A percentile compares a stretch with the other conserved stretches of the same genome.
These are phyloP conservation scores for Leptinotarsa juncta DNA, from an alignment of 2,888 invertebrate genomes.

Conservation along the genomic window DNA sequence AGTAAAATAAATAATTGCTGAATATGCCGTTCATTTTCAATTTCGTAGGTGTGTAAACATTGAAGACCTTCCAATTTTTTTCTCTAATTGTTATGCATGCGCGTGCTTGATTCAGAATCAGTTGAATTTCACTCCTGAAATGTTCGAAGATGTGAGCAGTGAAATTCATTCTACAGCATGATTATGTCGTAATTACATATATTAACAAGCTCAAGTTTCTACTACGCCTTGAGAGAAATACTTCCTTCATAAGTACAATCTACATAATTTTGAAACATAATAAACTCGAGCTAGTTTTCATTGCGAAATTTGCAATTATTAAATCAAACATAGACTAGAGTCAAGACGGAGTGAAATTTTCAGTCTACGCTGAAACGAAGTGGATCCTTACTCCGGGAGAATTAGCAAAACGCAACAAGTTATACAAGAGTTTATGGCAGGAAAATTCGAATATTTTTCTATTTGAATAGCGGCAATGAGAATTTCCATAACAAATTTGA, in stretches of 20 bases:
- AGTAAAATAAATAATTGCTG: no score
- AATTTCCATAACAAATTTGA: background rate
- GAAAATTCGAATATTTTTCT: background rate
- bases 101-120: no score
- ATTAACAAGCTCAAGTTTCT: conserved; percentile 1
- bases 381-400: background rate
- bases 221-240: conserved; percentile 6
- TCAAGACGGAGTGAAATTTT: background rate
- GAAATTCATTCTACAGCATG: background rate
- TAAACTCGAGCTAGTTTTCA: conserved; percentile 16
- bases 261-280: conserved; percentile 17
- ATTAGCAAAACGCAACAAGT: background rate
- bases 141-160: background rate
- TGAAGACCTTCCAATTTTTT: no score
- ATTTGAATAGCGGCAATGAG: background rate
- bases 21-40: no score
- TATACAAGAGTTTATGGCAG: background rate
- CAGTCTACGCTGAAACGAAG: background rate
- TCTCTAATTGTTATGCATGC: no score
- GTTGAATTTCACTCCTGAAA: background rate
- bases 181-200: background rate
- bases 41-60: no score
- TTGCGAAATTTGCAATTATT: conserved; percentile 15
- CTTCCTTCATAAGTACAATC: conserved; percentile 9
- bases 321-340: conserved; percentile 12